Evolutionary conservation across 2,797 vertebrate genomes (phyloP), one percentile per base, ranked within the genome.

Genomic region (Artibeus jamaicensis): DNA sequence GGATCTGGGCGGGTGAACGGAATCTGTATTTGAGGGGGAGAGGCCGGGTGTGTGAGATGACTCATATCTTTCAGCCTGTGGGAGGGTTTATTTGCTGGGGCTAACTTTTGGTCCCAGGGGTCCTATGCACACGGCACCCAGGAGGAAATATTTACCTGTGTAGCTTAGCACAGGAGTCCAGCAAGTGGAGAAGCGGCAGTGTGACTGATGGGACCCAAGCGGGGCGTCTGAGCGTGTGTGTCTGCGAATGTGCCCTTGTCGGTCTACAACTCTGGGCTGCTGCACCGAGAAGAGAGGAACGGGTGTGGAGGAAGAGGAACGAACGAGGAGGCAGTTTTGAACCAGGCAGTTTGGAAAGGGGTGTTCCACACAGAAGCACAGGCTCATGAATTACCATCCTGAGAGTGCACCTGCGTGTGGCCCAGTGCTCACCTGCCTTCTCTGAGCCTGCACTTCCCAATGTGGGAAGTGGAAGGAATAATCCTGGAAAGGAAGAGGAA

Each of bases 1-100:
- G 94, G 96, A 95, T 96, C 95, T 93, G 96, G 96, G 94, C 88
- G 73, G 65, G 96, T 70, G 93, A 92, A 89, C 88, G 79, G 92
- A 95, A 93, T 97, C 94, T 62, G 90, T 77, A 71, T 82, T 70
- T 86, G 96, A 95, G 92, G 94, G 71, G 96, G 95, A 94, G 96
- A 93, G 94, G 96, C 94, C 10, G 88, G 94, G 96, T 74, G 94
- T 82, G 95, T 81, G 91, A 32, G 74, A 82, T 98, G 97, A 98
- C 94, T 98, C 97, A 98, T 26, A 55, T 57, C 94, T 91, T 37
- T 89, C 37, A 3, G 94, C 96, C 55, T 79, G 97, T 95, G 96
- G 97, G 97, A 91, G 84, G 93, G 91, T 46, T 93, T 94, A 74
- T 93, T 94, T 93, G 85, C 77, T 76, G 76, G 68, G 70, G 93